Percentiles rank a stretch among this genome's conserved stretches.
These are phyloP conservation scores for Trachops cirrhosus DNA, from an alignment of 2,797 vertebrate species.

Conservation along the genomic window DNA sequence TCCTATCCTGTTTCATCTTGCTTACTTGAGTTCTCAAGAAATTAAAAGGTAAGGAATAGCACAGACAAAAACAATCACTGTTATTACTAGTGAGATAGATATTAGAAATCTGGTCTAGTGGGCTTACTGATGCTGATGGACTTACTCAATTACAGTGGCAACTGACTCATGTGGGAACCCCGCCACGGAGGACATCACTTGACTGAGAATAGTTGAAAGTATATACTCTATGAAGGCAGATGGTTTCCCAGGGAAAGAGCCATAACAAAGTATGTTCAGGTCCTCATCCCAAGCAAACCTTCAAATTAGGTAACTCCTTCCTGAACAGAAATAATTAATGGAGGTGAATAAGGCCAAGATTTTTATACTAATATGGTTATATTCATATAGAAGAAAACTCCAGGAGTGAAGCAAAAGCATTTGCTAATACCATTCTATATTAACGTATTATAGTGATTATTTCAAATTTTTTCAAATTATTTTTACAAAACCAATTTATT, in stretches of 20 bases:
- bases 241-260: neutral
- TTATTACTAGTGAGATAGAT: neutral
- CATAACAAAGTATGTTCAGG: neutral
- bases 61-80: neutral
- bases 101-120: neutral
- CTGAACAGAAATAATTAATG: neutral
- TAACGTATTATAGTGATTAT: neutral
- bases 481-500: neutral
- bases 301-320: neutral
- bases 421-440: neutral
- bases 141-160: neutral
- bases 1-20: neutral
- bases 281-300: neutral
- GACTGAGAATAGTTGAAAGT: no score
- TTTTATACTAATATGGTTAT: neutral
- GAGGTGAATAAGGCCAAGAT: neutral
- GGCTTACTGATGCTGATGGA: neutral
- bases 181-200: neutral
- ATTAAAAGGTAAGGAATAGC: neutral
- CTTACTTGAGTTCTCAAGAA: neutral
- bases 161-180: no score
- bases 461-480: neutral
- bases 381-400: neutral
- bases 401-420: neutral
- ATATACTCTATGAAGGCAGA: neutral